These are phyloP conservation scores for Antedon bifida DNA, from an alignment of 35 echinoderm and acorn worm genomes.

Conservation along the genomic window DNA sequence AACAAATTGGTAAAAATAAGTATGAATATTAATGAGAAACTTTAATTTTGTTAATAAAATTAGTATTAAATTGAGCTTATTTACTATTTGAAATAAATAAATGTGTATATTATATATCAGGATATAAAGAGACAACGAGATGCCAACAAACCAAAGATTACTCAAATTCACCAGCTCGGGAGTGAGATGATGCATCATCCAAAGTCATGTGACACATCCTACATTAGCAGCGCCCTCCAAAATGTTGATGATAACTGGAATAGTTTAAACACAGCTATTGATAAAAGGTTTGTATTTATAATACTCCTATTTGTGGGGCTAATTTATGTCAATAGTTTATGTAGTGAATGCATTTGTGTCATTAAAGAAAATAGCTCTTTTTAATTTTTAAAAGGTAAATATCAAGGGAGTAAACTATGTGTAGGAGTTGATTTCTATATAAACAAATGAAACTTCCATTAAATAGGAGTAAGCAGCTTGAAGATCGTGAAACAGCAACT, in stretches of 20 bases:
- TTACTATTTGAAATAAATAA: too few species aligned
- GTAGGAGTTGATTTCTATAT: too few species aligned
- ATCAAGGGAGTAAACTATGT: too few species aligned
- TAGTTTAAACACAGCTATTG: conserved; percentile 49
- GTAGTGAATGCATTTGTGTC: not conserved
- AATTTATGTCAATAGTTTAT: not conserved
- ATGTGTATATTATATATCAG: too few species aligned
- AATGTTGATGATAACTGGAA: conserved; percentile 92
- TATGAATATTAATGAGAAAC: too few species aligned
- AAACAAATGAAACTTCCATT: too few species aligned
- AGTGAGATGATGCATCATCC: conserved; percentile 63
- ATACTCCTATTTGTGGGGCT: not conserved
- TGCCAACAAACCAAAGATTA: conserved; percentile 48
- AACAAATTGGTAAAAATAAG: too few species aligned
- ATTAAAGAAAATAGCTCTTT: not conserved
- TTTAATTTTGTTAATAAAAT: too few species aligned
- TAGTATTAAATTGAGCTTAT: too few species aligned
- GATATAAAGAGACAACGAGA: conserved; percentile 59
- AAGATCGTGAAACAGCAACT: conserved; percentile 46
- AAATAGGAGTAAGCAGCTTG: conserved; percentile 65
- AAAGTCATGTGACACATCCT: conserved; percentile 70
- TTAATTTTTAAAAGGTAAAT: not conserved
- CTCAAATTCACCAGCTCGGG: conserved; percentile 55
- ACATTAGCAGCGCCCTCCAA: conserved; percentile 44
- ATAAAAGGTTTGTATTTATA: conserved; percentile 44